Percentiles rank a stretch among this genome's conserved stretches.
Evolutionary conservation across 1,140 invertebrate genomes (phyloP).

Genomic region (Drosophila chauvacae): DNA sequence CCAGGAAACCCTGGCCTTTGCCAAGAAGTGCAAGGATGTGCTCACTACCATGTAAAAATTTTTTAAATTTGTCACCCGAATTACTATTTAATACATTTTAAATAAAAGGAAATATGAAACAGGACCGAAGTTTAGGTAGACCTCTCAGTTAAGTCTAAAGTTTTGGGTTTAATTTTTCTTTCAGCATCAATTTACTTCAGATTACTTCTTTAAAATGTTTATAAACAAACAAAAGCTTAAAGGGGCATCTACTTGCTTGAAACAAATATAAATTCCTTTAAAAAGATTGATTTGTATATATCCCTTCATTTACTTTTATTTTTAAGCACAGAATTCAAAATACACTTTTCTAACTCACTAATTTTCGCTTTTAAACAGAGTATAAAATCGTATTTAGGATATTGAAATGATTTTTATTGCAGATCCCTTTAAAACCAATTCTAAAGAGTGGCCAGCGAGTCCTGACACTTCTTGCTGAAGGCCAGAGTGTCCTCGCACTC

Average conservation of each 20-base stretch:
- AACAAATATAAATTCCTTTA: too few relatives aligned
- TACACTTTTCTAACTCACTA: background rate
- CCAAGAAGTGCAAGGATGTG: slow-evolving; percentile 68
- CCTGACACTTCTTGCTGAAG: slow-evolving; percentile 60
- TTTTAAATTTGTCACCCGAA: background rate
- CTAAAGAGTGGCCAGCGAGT: slow-evolving; percentile 58
- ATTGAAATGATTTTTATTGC: background rate
- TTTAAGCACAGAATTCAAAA: too few relatives aligned
- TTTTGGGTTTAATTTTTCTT: background rate
- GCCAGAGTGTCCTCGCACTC: slow-evolving; percentile 55
- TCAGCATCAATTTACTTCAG: background rate
- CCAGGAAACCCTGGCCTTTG: slow-evolving; percentile 55
- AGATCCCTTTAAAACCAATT: background rate
- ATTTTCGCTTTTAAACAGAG: rapidly evolving
- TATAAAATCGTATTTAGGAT: background rate
- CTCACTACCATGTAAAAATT: slow-evolving; percentile 66
- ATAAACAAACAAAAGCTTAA: background rate
- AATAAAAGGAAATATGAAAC: background rate
- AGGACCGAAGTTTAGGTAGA: rapidly evolving
- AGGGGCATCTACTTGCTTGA: rapidly evolving
- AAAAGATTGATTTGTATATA: background rate
- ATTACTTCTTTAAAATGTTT: too few relatives aligned
- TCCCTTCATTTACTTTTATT: too few relatives aligned
- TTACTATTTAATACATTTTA: background rate
- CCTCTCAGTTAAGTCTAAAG: too few relatives aligned